Base-by-base conservation (phyloP, 2,888 invertebrate species). In the Acronicta psi region DNA sequence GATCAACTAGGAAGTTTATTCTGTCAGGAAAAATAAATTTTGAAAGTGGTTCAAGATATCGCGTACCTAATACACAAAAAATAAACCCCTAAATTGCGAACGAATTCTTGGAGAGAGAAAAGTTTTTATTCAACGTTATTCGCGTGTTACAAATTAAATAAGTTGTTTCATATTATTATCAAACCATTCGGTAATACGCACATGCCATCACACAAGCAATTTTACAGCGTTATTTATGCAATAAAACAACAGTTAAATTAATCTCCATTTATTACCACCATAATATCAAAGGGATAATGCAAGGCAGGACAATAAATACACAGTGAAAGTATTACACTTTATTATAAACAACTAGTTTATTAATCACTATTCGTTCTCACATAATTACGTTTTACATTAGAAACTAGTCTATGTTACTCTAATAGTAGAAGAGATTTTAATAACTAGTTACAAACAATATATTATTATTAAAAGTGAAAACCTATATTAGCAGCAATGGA, bases 201-300 rank as follows among this genome's bases (percentile, higher is more conserved):
- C 82, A 82, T 80, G 79, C 84, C 53, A 59, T 64, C 68, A 55
- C 59, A 53, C 53, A 82, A 82, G 84, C 84, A 55, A 50, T 79
- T 61, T 68, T 86, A 87, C 86, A 89, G 87, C 82, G 55, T 67
- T 81, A 81, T 79, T 82, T 81, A 85, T 84, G 80, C 80, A 92
- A 92, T 91, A 90, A 92, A 92, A 92, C 91, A 87, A 90, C 87
- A 79, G 58, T 62, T 61, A 56, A 72, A 79, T 80, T 82, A 83
- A 80, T 82, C 66, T 77, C 81, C 81, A 81, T 90, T 91, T 91
- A 91, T 91, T 88, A 82, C 82, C 79, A 83, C 69, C 80, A 82
- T 75, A 76, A 70, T n/a, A 73, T 75, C 69, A 70, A n/a, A 77
- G 76, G 77, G 87, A 80, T 78, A 83, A 75, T 73, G 72, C 67